Conservation (phyloP, 2,888 invertebrate genomes). For the Auanema sp. region DNA sequence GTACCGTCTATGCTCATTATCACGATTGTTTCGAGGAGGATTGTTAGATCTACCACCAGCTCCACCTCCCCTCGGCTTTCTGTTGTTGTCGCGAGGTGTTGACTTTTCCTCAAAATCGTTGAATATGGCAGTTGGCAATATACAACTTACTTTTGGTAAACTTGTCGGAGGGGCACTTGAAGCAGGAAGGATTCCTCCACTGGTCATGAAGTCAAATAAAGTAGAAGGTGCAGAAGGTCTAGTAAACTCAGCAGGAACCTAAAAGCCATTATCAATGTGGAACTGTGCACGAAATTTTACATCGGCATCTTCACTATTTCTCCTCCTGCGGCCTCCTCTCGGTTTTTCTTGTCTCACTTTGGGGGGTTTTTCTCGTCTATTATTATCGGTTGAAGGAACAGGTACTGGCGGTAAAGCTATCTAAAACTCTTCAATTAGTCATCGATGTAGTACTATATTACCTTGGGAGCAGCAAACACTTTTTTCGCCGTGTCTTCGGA, state of each 20-base stretch:
- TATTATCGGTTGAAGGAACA: background rate
- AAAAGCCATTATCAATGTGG: background rate
- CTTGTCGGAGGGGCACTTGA: background rate
- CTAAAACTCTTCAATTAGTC: background rate
- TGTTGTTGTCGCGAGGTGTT: background rate
- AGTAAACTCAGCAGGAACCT: constrained; percentile 9
- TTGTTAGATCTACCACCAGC: background rate
- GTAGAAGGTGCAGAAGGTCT: constrained; percentile 22
- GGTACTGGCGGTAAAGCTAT: background rate
- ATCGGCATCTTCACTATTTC: constrained; percentile 1
- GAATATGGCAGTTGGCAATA: too few relatives aligned
- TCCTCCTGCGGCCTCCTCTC: constrained; percentile 1
- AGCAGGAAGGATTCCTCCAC: background rate
- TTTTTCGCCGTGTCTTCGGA: constrained; percentile 4
- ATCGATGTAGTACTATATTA: background rate
- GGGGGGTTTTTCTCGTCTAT: background rate
- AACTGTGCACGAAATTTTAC: background rate
- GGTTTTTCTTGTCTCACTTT: background rate
- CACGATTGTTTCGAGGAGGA: background rate
- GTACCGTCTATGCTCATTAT: background rate
- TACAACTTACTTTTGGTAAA: background rate
- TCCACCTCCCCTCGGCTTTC: background rate
- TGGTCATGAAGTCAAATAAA: constrained; percentile 30
- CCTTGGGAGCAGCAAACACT: constrained; percentile 10
- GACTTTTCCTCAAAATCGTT: background rate